Base-by-base conservation (phyloP, 2,797 vertebrate species). In the Hyperoplus lanceolatus region DNA sequence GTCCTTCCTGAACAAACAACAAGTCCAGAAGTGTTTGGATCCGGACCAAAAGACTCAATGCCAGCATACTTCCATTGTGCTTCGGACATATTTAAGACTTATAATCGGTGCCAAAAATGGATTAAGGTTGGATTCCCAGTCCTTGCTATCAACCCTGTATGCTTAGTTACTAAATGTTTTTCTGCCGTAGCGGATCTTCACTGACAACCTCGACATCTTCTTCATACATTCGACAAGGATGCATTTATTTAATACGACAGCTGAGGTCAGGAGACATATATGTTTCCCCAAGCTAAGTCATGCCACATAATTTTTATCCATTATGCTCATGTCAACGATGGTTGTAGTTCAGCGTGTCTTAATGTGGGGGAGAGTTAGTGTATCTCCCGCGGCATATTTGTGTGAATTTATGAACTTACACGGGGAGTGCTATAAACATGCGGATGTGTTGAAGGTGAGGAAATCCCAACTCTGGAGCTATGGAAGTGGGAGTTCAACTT, bases 371-470 rank as follows among this genome's bases (percentile, higher is more conserved):
- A 55, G 55, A 55, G 55, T 80, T 67, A 29, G 29, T 29, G 29
- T 29, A 80, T 82, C 73, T 82, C 67, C 29, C 36, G 54, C 12
- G 3, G 76, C 60, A 13, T 48, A 75, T 82, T 82, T 83, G 29
- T 66, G 38, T 58, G 79, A 66, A 91, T 89, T 89, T 84, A 84
- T 85, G 18, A 86, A 80, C 68, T 70, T 83, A 68, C 46, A 60
- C 29, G 15, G 57, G 74, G 78, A 82, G 64, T 18, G 15, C 11
- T 0, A 21, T 75, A 86, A 90, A 90, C 83, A 84, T 73, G 65
- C 56, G 43, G 77, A 82, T 71, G 84, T 84, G 86, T 64, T 75
- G 70, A 60, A 86, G 85, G 86, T 85, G 80, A 91, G 88, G 85
- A 91, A 91, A 90, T 90, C 88, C 86, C 85, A 78, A 68, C 79